These are phyloP conservation scores for Drosophila merina DNA, from an alignment of 2,888 invertebrate genomes.

Conservation along the genomic window DNA sequence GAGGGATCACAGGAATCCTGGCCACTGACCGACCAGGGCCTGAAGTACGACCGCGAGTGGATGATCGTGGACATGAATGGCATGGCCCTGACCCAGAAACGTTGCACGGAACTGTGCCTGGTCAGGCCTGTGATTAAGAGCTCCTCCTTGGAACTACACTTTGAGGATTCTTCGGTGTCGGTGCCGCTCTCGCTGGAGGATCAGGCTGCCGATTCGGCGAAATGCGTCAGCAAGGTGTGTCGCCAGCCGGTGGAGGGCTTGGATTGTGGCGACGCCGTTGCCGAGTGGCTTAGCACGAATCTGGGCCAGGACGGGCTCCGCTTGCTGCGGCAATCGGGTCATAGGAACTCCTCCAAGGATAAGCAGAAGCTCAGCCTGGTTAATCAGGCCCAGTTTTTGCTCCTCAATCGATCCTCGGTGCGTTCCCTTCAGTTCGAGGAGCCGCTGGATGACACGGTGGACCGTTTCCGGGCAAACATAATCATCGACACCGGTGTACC, in stretches of 20 bases:
- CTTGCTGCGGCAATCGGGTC: constrained; percentile 87
- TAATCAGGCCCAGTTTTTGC: constrained; percentile 93
- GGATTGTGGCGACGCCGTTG: constrained; percentile 93
- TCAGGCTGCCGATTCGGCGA: constrained; percentile 71
- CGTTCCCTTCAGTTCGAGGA: constrained; percentile 87
- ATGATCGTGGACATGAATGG: constrained; percentile 94
- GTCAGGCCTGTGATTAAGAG: constrained; percentile 90
- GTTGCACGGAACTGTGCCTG: constrained; percentile 90
- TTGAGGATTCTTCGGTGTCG: constrained; percentile 85
- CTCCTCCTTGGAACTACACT: constrained; percentile 86
- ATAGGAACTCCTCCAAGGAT: constrained; percentile 48
- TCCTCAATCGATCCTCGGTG: constrained; percentile 92
- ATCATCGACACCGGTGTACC: constrained; percentile 89
- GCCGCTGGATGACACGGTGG: constrained; percentile 86
- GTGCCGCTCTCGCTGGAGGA: constrained; percentile 85
- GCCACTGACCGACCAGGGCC: constrained; percentile 90
- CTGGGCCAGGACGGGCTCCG: constrained; percentile 89
- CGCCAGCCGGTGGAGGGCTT: constrained; percentile 90
- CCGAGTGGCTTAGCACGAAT: constrained; percentile 91
- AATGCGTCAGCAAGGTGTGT: constrained; percentile 93
- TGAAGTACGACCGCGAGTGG: constrained; percentile 96
- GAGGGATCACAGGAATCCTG: constrained; percentile 85
- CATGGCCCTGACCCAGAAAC: constrained; percentile 94
- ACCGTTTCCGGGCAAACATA: constrained; percentile 96
- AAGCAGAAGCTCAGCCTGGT: constrained; percentile 86